Base-by-base conservation (phyloP, 2,888 invertebrate genomes). In the Acanthoscelides obtectus region DNA sequence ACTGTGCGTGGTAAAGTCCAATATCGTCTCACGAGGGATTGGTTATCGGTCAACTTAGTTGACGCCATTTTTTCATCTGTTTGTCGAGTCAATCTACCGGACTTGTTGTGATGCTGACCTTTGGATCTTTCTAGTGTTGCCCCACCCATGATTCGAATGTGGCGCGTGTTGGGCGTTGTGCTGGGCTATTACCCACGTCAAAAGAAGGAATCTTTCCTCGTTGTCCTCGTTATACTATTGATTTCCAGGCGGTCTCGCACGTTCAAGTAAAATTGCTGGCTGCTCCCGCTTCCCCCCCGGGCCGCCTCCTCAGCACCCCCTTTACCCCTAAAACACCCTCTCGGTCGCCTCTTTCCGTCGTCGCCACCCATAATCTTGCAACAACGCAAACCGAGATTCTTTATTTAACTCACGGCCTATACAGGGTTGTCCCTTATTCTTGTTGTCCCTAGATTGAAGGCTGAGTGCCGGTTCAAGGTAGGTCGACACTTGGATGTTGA, bases 181-280 rank as follows among this genome's bases (percentile, higher is more conserved):
- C 17, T 45, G 45, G 45, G 45, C 74, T 72, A 74, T 76, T 74
- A 75, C 75, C 76, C 73, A 76, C 73, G 76, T 75, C 74, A 74
- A 74, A 77, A 77, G 76, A 77, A 75, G 74, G 77, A 74, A 77
- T 77, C 76, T 75, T 77, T n/a, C n/a, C n/a, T n/a, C n/a, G n/a
- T n/a, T 77, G 75, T 76, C 75, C 78, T 79, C 75, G 76, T 77
- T 79, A 76, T 77, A 79, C 77, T 80, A 80, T 80, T 79, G 80
- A 80, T 80, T 80, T 80, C 78, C 77, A 75, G 75, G 76, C 78
- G 78, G 78, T 77, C 76, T 78, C 78, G 78, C 76, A 78, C 78
- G 78, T 78, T 75, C 76, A 77, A 78, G 78, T 74, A 74, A 79
- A 80, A 78, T 77, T 45, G 45, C 8, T n/a, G n/a, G 8, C 25